Base-by-base conservation (phyloP, 2,113 vertebrate genomes). In the Serilophus lunatus region DNA sequence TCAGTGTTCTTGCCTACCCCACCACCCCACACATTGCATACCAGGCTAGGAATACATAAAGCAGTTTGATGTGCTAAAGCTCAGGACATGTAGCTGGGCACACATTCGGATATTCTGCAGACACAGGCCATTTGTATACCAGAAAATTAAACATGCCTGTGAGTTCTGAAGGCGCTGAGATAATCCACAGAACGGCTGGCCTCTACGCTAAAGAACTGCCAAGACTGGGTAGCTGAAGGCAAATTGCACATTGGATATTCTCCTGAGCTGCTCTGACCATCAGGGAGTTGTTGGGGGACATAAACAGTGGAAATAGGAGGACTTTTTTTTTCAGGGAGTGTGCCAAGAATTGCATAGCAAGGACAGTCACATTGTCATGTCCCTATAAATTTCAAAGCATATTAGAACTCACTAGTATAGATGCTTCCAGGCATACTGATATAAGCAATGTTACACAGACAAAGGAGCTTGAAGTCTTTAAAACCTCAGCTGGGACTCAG, bases 21-120 rank as follows among this genome's bases (percentile, higher is more conserved):
- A 13, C 42, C 49, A n/a, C 20, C 24, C 29, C 13, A 59, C 17
- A 12, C 1, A 4, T 26, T 2, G 0, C 6, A 33, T 11, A 45
- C 18, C 0, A 1, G 81, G 38, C 28, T 35, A 78, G 54, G 19
- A 74, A 15, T 2, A 0, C 7, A 4, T 33, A 11, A 50, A 78
- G 35, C 38, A 82, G 47, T 29, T 25, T 2, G 1, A 29, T 12
- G 38, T 3, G 51, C 29, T 42, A 24, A 80, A 80, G n/a, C 7
- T 87, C 47, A 78, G 31, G 42, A 20, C 23, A 40, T 20, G 9
- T 22, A n/a, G 25, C 20, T 51, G 47, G 84, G 23, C n/a, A 47
- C 18, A 11, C 10, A 42, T 23, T 84, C 64, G 44, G 38, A 59
- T 63, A n/a, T 22, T n/a, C 64, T 66, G 50, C 60, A 81, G 47